Conservation (phyloP, 2,797 vertebrate species). For the Graptemys geographica region DNA sequence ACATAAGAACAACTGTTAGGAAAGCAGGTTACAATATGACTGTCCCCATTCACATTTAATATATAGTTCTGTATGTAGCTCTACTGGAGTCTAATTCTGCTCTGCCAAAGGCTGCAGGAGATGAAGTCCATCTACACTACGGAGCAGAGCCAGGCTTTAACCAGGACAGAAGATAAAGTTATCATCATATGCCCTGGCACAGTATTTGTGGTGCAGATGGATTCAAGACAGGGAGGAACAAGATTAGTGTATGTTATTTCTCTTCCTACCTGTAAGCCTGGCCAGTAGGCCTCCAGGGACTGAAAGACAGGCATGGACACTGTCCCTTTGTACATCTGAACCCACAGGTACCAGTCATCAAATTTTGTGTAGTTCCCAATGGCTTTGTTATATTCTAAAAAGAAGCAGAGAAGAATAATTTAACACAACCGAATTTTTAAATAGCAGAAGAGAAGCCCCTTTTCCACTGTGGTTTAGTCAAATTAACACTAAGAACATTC, state of each 20-base stretch:
- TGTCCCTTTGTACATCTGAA: slow-evolving; percentile 98
- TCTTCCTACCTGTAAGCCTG: slow-evolving; percentile 92
- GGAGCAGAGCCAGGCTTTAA: background rate
- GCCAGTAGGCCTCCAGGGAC: slow-evolving; percentile 98
- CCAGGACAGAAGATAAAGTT: background rate
- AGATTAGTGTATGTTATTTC: background rate
- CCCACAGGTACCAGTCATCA: slow-evolving; percentile 99
- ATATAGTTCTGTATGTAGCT: background rate
- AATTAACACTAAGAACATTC: background rate
- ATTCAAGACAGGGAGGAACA: background rate
- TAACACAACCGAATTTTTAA: background rate
- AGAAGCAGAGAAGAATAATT: slow-evolving; percentile 36
- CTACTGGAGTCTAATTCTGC: background rate
- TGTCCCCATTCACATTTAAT: background rate
- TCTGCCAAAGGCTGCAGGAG: background rate
- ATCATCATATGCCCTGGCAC: background rate
- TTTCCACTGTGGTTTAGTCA: background rate
- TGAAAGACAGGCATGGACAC: slow-evolving; percentile 98
- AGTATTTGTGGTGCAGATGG: background rate
- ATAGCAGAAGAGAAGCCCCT: background rate
- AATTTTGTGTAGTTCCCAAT: slow-evolving; percentile 97
- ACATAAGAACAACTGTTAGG: background rate
- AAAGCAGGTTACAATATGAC: background rate
- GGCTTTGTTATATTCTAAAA: slow-evolving; percentile 91
- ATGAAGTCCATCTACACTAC: background rate